Percentiles rank a stretch among this genome's conserved stretches.
phyloP scores from a whole-genome alignment of 2,113 vertebrate genomes.

The Microtus montanus region DNA sequence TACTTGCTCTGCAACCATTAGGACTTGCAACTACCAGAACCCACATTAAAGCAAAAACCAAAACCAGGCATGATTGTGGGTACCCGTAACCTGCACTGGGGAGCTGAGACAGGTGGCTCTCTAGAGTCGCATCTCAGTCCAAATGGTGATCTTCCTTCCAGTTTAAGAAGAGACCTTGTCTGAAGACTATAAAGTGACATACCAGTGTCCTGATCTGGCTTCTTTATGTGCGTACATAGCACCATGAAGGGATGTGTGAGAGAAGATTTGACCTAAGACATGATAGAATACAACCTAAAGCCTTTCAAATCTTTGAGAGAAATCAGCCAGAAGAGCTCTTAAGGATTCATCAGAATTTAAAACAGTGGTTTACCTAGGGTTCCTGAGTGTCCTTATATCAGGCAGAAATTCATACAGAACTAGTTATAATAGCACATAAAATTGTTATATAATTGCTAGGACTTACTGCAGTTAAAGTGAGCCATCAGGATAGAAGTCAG shows the following conservation, averaged over 20 bases:
- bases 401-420: constrained; percentile 47
- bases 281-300: constrained; percentile 54
- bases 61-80: not conserved
- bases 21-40: not conserved
- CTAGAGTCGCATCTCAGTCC: not conserved
- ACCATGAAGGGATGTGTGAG: not conserved
- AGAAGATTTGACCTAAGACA: constrained; percentile 33
- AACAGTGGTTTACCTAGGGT: constrained; percentile 54
- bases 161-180: not conserved
- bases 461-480: constrained; percentile 46
- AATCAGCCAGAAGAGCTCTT: constrained; percentile 64
- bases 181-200: not conserved
- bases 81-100: not conserved
- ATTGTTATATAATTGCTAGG: constrained; percentile 37
- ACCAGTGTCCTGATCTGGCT: not conserved
- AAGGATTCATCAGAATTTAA: constrained; percentile 71
- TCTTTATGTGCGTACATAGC: not conserved
- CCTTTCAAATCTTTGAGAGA: constrained; percentile 58
- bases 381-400: constrained; percentile 47
- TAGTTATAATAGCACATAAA: constrained; percentile 24
- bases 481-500: constrained; percentile 24
- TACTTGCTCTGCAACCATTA: not conserved
- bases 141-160: not conserved
- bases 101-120: not conserved
- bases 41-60: not conserved